These are phyloP conservation scores for Parascotia fuliginaria DNA, from an alignment of 2,888 invertebrate species.

Conservation along the genomic window DNA sequence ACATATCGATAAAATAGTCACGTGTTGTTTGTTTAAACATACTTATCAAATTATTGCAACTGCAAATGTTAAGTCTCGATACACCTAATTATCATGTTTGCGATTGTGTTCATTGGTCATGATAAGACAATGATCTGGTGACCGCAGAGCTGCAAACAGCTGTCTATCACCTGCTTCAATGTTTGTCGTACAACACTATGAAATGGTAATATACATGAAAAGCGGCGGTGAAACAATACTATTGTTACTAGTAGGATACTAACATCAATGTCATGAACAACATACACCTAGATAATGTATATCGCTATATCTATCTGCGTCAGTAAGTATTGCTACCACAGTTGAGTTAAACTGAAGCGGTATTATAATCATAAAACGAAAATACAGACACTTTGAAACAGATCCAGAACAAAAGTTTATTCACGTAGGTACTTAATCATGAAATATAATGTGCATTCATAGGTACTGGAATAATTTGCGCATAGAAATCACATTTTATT, in stretches of 20 bases:
- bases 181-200: constrained; percentile 33
- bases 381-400: constrained; percentile 33
- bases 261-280: constrained; percentile 43
- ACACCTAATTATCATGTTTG: constrained; percentile 52
- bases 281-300: constrained; percentile 14
- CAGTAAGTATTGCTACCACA: constrained; percentile 13
- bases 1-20: constrained; percentile 8
- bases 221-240: constrained; percentile 35
- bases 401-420: constrained; percentile 31
- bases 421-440: too few relatives aligned
- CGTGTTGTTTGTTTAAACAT: constrained; percentile 19
- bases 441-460: constrained; percentile 20
- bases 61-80: constrained; percentile 42
- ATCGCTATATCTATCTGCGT: constrained; percentile 25
- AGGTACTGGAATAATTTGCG: too few relatives aligned
- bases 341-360: constrained; percentile 19
- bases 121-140: constrained; percentile 59
- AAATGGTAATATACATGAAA: constrained; percentile 44
- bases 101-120: constrained; percentile 49
- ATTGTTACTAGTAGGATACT: constrained; percentile 22
- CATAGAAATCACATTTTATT: too few relatives aligned
- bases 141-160: constrained; percentile 51
- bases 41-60: constrained; percentile 44
- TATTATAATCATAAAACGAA: constrained; percentile 37
- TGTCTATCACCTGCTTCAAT: constrained; percentile 50